Percentiles rank a stretch among this genome's conserved stretches.
Conservation (phyloP, 2,113 vertebrate species). For the Nothocercus julius region DNA sequence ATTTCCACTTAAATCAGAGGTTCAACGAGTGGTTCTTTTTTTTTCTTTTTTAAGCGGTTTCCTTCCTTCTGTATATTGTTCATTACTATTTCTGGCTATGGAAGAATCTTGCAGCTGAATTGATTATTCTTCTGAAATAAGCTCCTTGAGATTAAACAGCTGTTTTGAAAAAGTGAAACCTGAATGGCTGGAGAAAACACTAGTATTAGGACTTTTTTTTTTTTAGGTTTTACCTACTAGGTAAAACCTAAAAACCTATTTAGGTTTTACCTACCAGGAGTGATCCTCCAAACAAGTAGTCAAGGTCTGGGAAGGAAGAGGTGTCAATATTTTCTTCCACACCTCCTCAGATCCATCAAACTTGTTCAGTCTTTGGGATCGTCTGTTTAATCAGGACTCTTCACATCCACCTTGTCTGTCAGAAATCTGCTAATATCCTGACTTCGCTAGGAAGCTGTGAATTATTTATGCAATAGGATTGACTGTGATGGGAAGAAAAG, state of each 20-base stretch:
- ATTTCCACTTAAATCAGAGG: not conserved
- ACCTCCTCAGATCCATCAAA: not conserved
- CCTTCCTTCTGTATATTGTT: not conserved
- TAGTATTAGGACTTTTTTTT: not conserved
- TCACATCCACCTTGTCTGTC: not conserved
- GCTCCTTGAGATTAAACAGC: not conserved
- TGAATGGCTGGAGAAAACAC: not conserved
- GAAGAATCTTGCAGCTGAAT: not conserved
- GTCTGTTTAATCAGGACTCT: not conserved
- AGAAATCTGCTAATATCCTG: not conserved
- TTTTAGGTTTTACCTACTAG: not conserved
- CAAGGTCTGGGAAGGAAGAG: not conserved
- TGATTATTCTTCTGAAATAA: not conserved
- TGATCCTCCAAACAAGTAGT: fast-evolving
- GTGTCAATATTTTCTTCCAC: not conserved
- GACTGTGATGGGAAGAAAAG: not conserved
- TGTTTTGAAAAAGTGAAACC: not conserved
- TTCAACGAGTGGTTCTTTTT: too few species aligned
- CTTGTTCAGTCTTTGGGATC: not conserved
- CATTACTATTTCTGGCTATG: not conserved
- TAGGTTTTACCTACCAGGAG: not conserved
- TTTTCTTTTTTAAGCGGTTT: too few species aligned
- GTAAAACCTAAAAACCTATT: too few species aligned
- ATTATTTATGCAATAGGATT: not conserved
- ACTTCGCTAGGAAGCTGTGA: not conserved